Percentiles rank a stretch among this genome's conserved stretches.
Conservation (phyloP, 2,797 vertebrate species). For the Sebastes itinus region DNA sequence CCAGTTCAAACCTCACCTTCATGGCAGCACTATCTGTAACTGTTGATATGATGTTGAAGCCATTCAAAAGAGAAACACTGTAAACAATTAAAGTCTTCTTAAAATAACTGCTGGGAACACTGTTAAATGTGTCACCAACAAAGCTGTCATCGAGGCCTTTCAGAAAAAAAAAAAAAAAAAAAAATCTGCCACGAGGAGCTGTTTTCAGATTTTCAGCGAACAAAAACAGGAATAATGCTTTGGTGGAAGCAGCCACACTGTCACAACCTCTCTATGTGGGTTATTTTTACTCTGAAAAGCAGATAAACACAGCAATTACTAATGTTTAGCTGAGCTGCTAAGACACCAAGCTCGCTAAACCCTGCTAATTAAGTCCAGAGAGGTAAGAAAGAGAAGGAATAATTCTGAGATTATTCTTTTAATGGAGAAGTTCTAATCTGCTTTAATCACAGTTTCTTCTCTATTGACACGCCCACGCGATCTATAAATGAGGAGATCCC, state of each 20-base stretch:
- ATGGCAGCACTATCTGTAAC: slow-evolving; percentile 16
- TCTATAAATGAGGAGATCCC: slow-evolving; percentile 44
- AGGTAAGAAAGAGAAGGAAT: slow-evolving; percentile 26
- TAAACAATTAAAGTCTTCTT: slow-evolving; percentile 46
- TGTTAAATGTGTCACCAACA: slow-evolving; percentile 52
- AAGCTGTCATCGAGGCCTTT: slow-evolving; percentile 54
- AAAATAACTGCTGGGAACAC: slow-evolving; percentile 51
- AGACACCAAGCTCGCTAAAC: slow-evolving; percentile 39
- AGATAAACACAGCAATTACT: slow-evolving; percentile 65
- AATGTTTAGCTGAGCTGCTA: slow-evolving; percentile 53
- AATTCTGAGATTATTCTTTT: slow-evolving; percentile 27
- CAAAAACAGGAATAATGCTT: slow-evolving; percentile 44
- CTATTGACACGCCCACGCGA: slow-evolving; percentile 34
- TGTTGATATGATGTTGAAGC: slow-evolving; percentile 24
- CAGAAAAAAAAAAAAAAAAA: background rate
- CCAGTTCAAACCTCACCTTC: slow-evolving; percentile 16
- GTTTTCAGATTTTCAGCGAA: slow-evolving; percentile 47
- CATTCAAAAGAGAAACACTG: slow-evolving; percentile 26
- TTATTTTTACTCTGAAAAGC: slow-evolving; percentile 55
- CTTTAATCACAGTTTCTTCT: slow-evolving; percentile 45
- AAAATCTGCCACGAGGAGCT: slow-evolving; percentile 31
- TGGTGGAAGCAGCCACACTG: slow-evolving; percentile 38
- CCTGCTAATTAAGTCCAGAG: slow-evolving; percentile 59
- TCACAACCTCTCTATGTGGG: slow-evolving; percentile 46
- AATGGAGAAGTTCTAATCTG: slow-evolving; percentile 39